Evolutionary conservation across 2,888 invertebrate species (phyloP).

Genomic region (Catotricha subobsoleta): DNA sequence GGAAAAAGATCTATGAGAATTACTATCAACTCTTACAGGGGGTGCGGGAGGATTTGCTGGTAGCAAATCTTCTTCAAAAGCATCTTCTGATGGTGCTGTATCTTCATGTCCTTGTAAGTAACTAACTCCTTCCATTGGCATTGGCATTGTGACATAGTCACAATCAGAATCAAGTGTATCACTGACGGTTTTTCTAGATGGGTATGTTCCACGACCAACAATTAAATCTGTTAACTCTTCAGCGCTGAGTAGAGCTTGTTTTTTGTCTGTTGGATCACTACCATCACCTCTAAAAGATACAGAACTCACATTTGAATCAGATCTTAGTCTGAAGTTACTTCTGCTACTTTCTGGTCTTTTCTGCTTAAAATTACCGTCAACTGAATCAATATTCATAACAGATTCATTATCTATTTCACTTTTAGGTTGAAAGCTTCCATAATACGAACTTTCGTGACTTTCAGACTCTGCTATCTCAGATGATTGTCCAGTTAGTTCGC

Average conservation of each 20-base stretch:
- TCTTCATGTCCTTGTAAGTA: slow-evolving; percentile 40
- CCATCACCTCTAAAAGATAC: slow-evolving; percentile 73
- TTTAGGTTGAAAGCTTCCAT: slow-evolving; percentile 37
- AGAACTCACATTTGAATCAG: slow-evolving; percentile 61
- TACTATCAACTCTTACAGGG: slow-evolving; percentile 50
- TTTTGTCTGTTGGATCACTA: slow-evolving; percentile 69
- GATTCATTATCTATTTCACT: slow-evolving; percentile 31
- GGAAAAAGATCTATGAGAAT: slow-evolving; percentile 30
- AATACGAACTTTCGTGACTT: slow-evolving; percentile 35
- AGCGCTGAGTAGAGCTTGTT: slow-evolving; percentile 57
- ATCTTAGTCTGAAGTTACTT: slow-evolving; percentile 39
- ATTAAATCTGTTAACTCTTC: slow-evolving; percentile 70
- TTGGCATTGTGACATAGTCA: slow-evolving; percentile 67
- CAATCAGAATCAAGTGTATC: slow-evolving; percentile 75
- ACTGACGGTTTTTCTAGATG: slow-evolving; percentile 58
- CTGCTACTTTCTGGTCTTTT: slow-evolving; percentile 30
- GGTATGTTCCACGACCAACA: slow-evolving; percentile 62
- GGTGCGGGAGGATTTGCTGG: slow-evolving; percentile 46
- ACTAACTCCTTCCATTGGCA: slow-evolving; percentile 37
- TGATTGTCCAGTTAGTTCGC: slow-evolving; percentile 34
- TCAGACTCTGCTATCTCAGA: slow-evolving; percentile 40
- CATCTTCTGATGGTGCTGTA: slow-evolving; percentile 38
- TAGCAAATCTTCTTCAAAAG: slow-evolving; percentile 27
- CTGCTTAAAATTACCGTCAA: slow-evolving; percentile 35
- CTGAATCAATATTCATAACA: slow-evolving; percentile 32